Conservation (phyloP, 2,797 vertebrate genomes). For the Cyclura pinguis region DNA sequence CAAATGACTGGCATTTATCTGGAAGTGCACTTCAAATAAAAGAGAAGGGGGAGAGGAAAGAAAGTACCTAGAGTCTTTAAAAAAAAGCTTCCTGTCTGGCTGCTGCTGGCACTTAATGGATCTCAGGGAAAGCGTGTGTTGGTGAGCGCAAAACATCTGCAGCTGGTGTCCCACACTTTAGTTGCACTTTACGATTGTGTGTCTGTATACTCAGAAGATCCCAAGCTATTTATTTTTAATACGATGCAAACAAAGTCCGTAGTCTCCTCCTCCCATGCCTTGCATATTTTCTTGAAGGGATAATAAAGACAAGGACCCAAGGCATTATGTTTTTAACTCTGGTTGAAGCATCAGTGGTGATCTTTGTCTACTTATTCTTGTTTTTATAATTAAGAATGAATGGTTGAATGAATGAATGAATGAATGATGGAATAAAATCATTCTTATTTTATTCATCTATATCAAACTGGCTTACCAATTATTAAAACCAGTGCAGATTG, state of each 20-base stretch:
- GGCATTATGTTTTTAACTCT: background rate
- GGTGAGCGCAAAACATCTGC: constrained; percentile 82
- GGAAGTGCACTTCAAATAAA: constrained; percentile 79
- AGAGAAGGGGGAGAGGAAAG: constrained; percentile 60
- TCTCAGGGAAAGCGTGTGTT: constrained; percentile 58
- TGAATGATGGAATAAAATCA: too few species aligned
- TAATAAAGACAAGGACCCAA: background rate
- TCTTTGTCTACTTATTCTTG: background rate
- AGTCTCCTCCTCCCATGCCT: background rate
- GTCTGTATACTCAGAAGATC: constrained; percentile 8
- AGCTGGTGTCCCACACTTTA: constrained; percentile 60
- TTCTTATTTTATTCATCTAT: too few species aligned
- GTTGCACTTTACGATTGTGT: background rate
- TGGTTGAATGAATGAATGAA: too few species aligned
- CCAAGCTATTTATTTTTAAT: constrained; percentile 51
- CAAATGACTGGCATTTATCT: constrained; percentile 98
- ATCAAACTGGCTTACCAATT: too few species aligned
- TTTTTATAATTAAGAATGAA: too few species aligned
- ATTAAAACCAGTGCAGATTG: too few species aligned
- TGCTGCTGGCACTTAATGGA: constrained; percentile 80
- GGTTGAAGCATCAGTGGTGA: background rate
- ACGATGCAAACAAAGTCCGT: background rate
- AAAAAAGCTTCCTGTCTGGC: constrained; percentile 65
- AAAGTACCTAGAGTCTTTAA: constrained; percentile 79
- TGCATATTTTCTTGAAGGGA: background rate